Percentiles rank a stretch among this genome's conserved stretches.
These are phyloP conservation scores for Morone saxatilis DNA, from an alignment of 2,113 vertebrate genomes.

Conservation along the genomic window DNA sequence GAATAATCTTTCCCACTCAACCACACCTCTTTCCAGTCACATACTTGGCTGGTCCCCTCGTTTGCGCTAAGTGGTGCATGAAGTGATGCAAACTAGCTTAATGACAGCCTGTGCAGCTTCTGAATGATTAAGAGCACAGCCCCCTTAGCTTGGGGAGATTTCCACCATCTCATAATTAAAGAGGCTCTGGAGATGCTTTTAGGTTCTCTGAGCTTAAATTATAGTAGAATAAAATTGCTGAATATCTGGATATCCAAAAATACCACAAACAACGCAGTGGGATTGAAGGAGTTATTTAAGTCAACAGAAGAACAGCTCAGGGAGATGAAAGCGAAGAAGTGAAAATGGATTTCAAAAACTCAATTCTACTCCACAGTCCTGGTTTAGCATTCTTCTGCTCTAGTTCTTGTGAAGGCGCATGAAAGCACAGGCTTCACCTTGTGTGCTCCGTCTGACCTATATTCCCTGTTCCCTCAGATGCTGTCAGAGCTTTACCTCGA, in stretches of 20 bases:
- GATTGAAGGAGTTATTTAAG: constrained; percentile 13
- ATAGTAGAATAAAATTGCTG: not conserved
- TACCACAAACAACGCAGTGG: not conserved
- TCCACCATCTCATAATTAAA: constrained; percentile 20
- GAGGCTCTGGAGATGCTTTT: not conserved
- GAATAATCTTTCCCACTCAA: not conserved
- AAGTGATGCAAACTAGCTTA: constrained; percentile 22
- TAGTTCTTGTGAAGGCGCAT: constrained; percentile 55
- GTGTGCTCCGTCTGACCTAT: constrained; percentile 69
- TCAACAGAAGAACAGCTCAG: not conserved
- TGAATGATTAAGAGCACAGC: constrained; percentile 7
- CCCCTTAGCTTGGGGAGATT: constrained; percentile 2
- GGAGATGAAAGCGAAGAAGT: constrained; percentile 29
- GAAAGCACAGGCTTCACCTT: constrained; percentile 68
- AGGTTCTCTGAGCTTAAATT: constrained; percentile 4
- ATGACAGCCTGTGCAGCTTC: constrained; percentile 1
- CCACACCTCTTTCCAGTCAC: not conserved
- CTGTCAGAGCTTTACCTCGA: constrained; percentile 47
- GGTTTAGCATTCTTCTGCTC: constrained; percentile 66
- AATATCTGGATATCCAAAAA: constrained; percentile 9
- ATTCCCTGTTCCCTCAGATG: constrained; percentile 54
- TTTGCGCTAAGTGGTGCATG: constrained; percentile 12
- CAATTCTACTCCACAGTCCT: constrained; percentile 16
- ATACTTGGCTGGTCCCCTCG: not conserved
- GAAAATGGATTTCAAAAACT: constrained; percentile 35